A percentile compares a stretch with the other conserved stretches of the same genome.
Conservation (phyloP, 2,888 invertebrate genomes). For the Tolmerus cingulatus region DNA sequence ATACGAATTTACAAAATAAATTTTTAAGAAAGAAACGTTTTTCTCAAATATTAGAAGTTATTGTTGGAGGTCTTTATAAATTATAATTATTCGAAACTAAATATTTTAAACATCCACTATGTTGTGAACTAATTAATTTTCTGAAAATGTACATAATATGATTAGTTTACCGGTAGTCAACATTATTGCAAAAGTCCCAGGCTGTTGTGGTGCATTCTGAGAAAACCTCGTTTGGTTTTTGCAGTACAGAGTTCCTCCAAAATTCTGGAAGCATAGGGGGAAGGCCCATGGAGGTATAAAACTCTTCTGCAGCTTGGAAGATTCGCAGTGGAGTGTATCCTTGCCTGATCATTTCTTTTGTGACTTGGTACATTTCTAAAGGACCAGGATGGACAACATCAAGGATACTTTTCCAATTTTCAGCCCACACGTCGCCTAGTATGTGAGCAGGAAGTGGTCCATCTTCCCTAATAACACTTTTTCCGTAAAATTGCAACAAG, state of each 20-base stretch:
- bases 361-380: slow-evolving; percentile 74
- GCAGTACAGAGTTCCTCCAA: slow-evolving; percentile 83
- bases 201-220: slow-evolving; percentile 80
- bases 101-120: too few species aligned
- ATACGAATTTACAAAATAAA: background rate
- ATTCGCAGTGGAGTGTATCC: slow-evolving; percentile 78
- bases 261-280: slow-evolving; percentile 83
- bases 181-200: slow-evolving; percentile 86
- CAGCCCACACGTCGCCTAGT: slow-evolving; percentile 86
- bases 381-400: slow-evolving; percentile 80
- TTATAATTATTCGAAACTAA: too few species aligned
- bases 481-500: slow-evolving; percentile 71
- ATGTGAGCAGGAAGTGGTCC: slow-evolving; percentile 88
- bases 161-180: slow-evolving; percentile 77
- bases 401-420: slow-evolving; percentile 80
- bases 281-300: slow-evolving; percentile 81
- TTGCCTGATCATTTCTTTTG: slow-evolving; percentile 77
- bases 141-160: too few species aligned
- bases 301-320: slow-evolving; percentile 84
- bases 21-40: too few species aligned
- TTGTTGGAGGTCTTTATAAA: too few species aligned
- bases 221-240: slow-evolving; percentile 73
- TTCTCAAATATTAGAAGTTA: too few species aligned
- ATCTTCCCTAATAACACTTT: slow-evolving; percentile 67
- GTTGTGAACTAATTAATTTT: too few species aligned